phyloP scores from a whole-genome alignment of 2,113 vertebrate species.

The Xiphias gladius region DNA sequence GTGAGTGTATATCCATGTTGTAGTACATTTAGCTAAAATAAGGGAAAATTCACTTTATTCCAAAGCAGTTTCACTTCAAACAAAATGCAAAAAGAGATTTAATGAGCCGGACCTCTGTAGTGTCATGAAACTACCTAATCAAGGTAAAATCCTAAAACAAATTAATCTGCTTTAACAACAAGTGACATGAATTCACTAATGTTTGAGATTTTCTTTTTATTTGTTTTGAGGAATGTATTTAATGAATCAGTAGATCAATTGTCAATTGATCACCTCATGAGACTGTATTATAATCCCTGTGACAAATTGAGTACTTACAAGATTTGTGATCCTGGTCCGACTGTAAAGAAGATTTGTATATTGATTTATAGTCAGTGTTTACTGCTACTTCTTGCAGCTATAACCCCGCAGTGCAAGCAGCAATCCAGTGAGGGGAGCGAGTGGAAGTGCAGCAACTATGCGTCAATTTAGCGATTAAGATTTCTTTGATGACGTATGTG shows the following conservation, averaged over 20 bases:
- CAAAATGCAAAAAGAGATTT: neutral
- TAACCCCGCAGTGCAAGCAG: conserved; percentile 28
- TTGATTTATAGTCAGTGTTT: conserved; percentile 28
- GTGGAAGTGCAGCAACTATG: conserved; percentile 29
- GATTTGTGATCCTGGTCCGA: conserved; percentile 11
- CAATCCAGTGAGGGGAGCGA: conserved; percentile 24
- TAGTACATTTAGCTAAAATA: neutral
- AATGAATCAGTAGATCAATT: neutral
- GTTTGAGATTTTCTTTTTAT: neutral
- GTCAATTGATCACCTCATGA: conserved; percentile 13
- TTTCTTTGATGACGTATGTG: conserved; percentile 42
- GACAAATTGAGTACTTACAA: conserved; percentile 3
- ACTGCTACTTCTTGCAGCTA: conserved; percentile 31
- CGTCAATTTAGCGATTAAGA: conserved; percentile 50
- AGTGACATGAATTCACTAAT: neutral
- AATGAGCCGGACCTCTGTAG: neutral
- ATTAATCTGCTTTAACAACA: neutral
- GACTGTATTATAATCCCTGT: conserved; percentile 15
- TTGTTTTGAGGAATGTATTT: neutral
- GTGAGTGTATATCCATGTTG: neutral
- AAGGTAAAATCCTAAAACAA: neutral
- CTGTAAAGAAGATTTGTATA: conserved; percentile 18
- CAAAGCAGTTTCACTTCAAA: neutral
- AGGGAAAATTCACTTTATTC: neutral
- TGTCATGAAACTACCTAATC: neutral